Evolutionary conservation across 1,140 invertebrate species (phyloP).

Genomic region (Hycleus phaleratus): DNA sequence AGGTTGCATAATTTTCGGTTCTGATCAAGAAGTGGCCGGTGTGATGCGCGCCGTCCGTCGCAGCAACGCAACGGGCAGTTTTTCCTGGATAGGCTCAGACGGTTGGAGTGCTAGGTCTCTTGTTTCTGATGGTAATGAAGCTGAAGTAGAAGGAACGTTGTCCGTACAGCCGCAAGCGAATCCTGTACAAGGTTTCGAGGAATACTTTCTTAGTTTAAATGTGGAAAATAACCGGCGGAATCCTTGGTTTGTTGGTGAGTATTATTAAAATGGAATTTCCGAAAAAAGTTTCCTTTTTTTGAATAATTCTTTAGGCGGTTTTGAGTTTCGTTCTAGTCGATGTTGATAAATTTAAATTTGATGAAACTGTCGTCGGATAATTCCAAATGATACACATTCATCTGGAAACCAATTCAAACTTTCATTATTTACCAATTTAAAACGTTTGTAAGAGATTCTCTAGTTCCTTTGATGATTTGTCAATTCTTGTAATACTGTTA

Average conservation of each 20-base stretch:
- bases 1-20: conserved; percentile 94
- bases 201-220: conserved; percentile 79
- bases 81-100: conserved; percentile 93
- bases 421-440: too few species aligned
- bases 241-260: conserved; percentile 85
- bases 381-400: not conserved
- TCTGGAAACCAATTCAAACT: too few species aligned
- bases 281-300: not conserved
- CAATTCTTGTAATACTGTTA: too few species aligned
- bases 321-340: not conserved
- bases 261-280: not conserved
- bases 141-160: conserved; percentile 82
- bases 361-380: not conserved
- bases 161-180: conserved; percentile 87
- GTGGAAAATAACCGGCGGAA: conserved; percentile 82
- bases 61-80: conserved; percentile 78
- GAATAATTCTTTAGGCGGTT: not conserved
- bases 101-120: conserved; percentile 83
- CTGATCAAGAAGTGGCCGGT: conserved; percentile 91
- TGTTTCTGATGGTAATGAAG: conserved; percentile 82
- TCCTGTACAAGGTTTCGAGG: conserved; percentile 76
- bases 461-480: too few species aligned
- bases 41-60: conserved; percentile 85
- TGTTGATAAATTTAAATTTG: not conserved
- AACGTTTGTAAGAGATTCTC: too few species aligned